Base-by-base conservation (phyloP, 35 echinoderm and acorn worm genomes). In the Amphiura filiformis region DNA sequence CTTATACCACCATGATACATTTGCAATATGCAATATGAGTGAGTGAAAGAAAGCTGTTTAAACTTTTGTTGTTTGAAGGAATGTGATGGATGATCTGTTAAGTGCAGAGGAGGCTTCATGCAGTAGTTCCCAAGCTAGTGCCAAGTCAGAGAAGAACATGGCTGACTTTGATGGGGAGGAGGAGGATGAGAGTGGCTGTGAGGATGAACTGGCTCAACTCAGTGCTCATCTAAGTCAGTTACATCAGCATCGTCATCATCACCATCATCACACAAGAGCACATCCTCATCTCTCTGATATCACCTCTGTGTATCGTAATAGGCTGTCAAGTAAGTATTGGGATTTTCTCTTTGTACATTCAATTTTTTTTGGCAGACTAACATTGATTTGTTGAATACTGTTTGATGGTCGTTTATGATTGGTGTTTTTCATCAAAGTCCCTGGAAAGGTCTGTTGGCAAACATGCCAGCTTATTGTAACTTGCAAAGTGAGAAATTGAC, bases 71-170 rank as follows among this genome's bases (percentile, higher is more conserved):
- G n/a, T n/a, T n/a, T n/a, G n/a, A 47, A 17, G 17, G 17, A 80
- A 79, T 81, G 38, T 88, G 14, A 88, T 88, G 86, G 86, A 81
- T 56, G 86, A 88, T 13, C 34, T 88, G 84, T 79, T 87, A 36
- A 92, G 90, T 70, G 83, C 83, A 61, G 87, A 93, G 57, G 85
- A 79, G 22, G 87, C 75, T 17, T 88, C 86, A 38, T 94, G 93
- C 84, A 94, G 93, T 40, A 94, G 93, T 84, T 94, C 93, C 17
- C 93, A 94, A 65, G 93, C 88, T 78, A 94, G 93, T 39, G 88
- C 93, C 34, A 95, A 91, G 40, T 95, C 93, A 0, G 89, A 95
- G 79, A 95, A 95, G 75, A 95, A 95, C 93, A 91, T 95, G 93
- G 89, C 88, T 0, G 93, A 95, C 85, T 95, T 94, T 88, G 93